Conservation (phyloP, 2,113 vertebrate genomes). For the Pyrgilauda ruficollis region DNA sequence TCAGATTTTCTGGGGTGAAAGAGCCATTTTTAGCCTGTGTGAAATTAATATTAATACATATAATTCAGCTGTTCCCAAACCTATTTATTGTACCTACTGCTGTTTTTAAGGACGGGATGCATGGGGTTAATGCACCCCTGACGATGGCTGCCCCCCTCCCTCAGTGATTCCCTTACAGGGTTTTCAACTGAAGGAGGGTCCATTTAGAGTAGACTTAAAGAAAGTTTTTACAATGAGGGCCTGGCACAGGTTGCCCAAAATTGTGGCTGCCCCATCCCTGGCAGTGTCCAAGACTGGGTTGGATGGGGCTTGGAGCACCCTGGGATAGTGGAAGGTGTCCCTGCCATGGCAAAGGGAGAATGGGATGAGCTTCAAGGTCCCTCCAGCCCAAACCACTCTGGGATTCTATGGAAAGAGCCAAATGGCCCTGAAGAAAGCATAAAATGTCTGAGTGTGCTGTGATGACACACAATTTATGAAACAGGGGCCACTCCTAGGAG, state of each 20-base stretch:
- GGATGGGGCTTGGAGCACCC: fast-evolving
- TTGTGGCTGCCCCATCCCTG: neutral
- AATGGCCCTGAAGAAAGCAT: neutral
- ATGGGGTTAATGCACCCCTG: neutral
- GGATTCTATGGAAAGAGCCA: neutral
- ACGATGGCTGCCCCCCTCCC: neutral
- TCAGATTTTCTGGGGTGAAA: neutral
- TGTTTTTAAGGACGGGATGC: neutral
- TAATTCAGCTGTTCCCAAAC: neutral
- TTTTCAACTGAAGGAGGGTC: neutral
- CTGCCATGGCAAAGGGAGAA: neutral
- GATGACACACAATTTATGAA: neutral
- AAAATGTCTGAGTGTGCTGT: neutral
- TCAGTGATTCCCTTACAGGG: neutral
- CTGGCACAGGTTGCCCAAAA: neutral
- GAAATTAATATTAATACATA: neutral
- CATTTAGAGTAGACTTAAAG: neutral
- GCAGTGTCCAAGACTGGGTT: fast-evolving
- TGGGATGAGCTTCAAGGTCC: neutral
- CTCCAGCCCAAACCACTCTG: neutral
- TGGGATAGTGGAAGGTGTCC: neutral
- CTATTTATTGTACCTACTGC: neutral
- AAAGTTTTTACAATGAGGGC: neutral
- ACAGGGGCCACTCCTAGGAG: neutral
- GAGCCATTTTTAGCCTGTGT: neutral